Evolutionary conservation across 2,797 vertebrate genomes (phyloP), one percentile per base, ranked within the genome.

Genomic region (Antennarius maculatus): DNA sequence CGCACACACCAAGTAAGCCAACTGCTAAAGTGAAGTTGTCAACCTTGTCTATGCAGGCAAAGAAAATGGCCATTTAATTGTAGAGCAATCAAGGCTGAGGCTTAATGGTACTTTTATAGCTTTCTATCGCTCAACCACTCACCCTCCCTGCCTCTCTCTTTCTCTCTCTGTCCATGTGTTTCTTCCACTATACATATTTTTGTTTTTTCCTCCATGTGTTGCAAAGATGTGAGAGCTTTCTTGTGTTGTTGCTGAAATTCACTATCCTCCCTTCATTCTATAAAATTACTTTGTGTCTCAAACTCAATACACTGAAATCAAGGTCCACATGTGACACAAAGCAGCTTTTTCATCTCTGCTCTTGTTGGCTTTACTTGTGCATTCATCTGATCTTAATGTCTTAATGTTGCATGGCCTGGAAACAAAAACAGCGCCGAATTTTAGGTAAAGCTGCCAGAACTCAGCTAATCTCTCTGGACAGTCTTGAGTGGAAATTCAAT

Each of bases 31-130:
- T 70, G 53, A 81, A 80, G 71, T 74, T 77, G 76, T 71, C 80
- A 82, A 77, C 75, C 58, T 69, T 75, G 80, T 81, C 81, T 77
- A 75, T 79, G 74, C 69, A 85, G 75, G 70, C 79, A 83, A 83
- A 83, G 84, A 87, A 89, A 88, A 88, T 89, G 87, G 82, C 84
- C 82, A 86, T 88, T 88, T 88, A 89, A 88, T 88, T 87, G 84
- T 84, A 61, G 80, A 77, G 77, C 82, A 90, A 89, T 90, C 86
- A 88, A 81, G 71, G 61, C 82, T 82, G 83, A 85, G 76, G 85
- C 84, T 85, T 89, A 89, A 90, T 88, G 83, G 85, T 75, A 80
- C 77, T 87, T 89, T 88, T 84, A 89, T 86, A 69, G 80, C 71
- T 69, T 77, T 87, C 65, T 73, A 63, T 72, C 37, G 50, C 79